Percentiles rank a stretch among this genome's conserved stretches.
Conservation (phyloP, 2,888 invertebrate genomes). For the Plutella xylostella region DNA sequence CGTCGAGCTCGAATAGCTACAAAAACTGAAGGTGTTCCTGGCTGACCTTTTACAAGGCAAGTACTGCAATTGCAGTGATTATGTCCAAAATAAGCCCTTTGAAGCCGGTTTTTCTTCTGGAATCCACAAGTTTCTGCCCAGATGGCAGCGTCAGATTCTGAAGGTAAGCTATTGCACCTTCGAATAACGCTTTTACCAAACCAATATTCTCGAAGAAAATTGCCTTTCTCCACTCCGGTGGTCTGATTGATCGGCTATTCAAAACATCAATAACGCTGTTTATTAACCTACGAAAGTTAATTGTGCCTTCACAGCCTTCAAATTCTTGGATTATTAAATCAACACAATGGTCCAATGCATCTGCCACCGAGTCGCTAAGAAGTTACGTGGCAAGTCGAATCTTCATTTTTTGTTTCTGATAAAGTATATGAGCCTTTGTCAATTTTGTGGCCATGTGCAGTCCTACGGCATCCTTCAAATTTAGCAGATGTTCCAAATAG, state of each 20-base stretch:
- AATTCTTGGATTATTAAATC: too few relatives aligned
- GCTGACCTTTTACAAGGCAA: slow-evolving; percentile 11
- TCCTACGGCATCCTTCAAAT: too few relatives aligned
- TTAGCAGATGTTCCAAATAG: too few relatives aligned
- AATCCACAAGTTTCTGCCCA: slow-evolving; percentile 3
- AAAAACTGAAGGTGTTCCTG: slow-evolving; percentile 14
- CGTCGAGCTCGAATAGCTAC: slow-evolving; percentile 10
- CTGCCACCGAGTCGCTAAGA: too few relatives aligned
- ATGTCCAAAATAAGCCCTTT: slow-evolving; percentile 8
- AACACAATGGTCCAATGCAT: too few relatives aligned
- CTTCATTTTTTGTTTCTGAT: too few relatives aligned
- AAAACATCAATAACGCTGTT: too few relatives aligned
- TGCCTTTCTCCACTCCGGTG: slow-evolving; percentile 5
- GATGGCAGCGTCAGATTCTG: not conserved
- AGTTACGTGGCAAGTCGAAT: too few relatives aligned
- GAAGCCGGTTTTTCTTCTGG: slow-evolving; percentile 7
- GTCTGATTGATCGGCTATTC: slow-evolving; percentile 6
- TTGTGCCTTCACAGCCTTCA: too few relatives aligned
- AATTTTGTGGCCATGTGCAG: too few relatives aligned
- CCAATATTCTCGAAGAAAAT: slow-evolving; percentile 2
- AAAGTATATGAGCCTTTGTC: too few relatives aligned
- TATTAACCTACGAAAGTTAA: too few relatives aligned
- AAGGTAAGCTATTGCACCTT: slow-evolving; percentile 6
- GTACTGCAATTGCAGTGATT: slow-evolving; percentile 3
- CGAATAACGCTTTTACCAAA: slow-evolving; percentile 4